Base-by-base conservation (phyloP, 2,797 vertebrate genomes). In the Hemitrygon akajei region DNA sequence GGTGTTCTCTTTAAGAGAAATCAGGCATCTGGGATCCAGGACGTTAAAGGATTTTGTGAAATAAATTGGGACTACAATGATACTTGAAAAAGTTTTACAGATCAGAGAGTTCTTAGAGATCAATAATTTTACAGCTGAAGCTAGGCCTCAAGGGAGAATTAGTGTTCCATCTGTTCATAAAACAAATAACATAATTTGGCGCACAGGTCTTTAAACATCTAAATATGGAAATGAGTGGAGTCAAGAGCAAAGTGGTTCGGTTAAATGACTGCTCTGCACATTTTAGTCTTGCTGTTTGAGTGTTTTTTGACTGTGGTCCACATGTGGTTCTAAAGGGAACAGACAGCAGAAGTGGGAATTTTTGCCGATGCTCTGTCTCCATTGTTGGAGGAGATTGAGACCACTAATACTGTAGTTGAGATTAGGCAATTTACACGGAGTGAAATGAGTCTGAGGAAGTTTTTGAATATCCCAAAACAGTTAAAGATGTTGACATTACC, bases 101-200 rank as follows among this genome's bases (percentile, higher is more conserved):
- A 37, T 89, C 86, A 89, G 86, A 89, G 86, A 34, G 86, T 34
- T 89, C 63, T 60, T 69, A 20, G 63, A 89, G 82, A 56, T 14
- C 56, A 11, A 86, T 30, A 11, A 86, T 30, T 86, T 86, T 58
- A 47, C 47, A 86, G 82, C 82, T 86, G 25, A 25, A 86, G 66
- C 47, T 2, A 37, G 63, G 63, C 86, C 86, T 89, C 18, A 89
- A 89, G 86, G 86, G 86, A 89, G n/a, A 89, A 89, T 69, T 69
- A 89, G 86, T 34, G 86, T 89, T 66, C 60, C 86, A 89, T 89
- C 60, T 87, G 84, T 87, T 87, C 58, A 87, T 63, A 87, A 66
- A 87, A n/a, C 60, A 34, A 60, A 89, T 66, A 89, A 34, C 86
- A 34, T 89, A 16, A 66, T 34, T 89, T 89, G 63, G 60, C 34